These are phyloP conservation scores for Polyommatus iphigenia DNA, from an alignment of 2,888 invertebrate species.

Conservation along the genomic window DNA sequence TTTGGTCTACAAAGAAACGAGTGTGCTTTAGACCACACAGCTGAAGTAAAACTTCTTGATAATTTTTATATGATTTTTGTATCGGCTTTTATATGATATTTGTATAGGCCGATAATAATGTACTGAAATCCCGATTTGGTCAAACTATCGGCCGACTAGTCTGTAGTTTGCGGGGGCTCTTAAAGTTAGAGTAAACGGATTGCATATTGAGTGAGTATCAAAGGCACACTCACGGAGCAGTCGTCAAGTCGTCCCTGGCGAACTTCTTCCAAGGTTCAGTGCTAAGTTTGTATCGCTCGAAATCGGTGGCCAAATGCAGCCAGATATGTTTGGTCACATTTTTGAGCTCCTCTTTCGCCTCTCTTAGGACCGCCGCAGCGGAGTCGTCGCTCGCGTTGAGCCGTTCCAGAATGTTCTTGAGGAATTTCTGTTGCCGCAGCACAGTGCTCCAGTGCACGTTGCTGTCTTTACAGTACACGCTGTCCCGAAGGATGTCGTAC, in stretches of 20 bases:
- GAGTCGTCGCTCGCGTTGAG: slow-evolving; percentile 76
- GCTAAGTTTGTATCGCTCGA: slow-evolving; percentile 80
- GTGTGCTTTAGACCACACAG: no score
- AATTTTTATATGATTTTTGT: no score
- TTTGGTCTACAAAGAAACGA: slow-evolving; percentile 50
- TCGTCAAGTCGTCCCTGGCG: slow-evolving; percentile 51
- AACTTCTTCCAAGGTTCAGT: slow-evolving; percentile 79
- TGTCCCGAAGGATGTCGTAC: slow-evolving; percentile 63
- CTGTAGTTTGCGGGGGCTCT: no score
- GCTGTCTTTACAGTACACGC: slow-evolving; percentile 79
- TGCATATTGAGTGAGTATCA: not conserved
- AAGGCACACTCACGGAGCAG: slow-evolving; percentile 49
- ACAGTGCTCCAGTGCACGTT: slow-evolving; percentile 86
- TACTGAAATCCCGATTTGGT: no score
- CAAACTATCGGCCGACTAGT: no score
- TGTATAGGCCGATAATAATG: no score
- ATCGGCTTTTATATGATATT: no score
- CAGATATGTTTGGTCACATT: slow-evolving; percentile 81
- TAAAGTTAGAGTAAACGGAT: no score
- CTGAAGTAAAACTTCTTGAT: no score
- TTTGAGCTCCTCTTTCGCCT: slow-evolving; percentile 80
- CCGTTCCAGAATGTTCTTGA: slow-evolving; percentile 83
- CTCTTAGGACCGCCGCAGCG: slow-evolving; percentile 65
- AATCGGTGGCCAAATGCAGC: slow-evolving; percentile 87
- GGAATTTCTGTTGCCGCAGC: slow-evolving; percentile 87